phyloP scores from a whole-genome alignment of 2,888 invertebrate species.

The Sinohyriopsis cumingii region DNA sequence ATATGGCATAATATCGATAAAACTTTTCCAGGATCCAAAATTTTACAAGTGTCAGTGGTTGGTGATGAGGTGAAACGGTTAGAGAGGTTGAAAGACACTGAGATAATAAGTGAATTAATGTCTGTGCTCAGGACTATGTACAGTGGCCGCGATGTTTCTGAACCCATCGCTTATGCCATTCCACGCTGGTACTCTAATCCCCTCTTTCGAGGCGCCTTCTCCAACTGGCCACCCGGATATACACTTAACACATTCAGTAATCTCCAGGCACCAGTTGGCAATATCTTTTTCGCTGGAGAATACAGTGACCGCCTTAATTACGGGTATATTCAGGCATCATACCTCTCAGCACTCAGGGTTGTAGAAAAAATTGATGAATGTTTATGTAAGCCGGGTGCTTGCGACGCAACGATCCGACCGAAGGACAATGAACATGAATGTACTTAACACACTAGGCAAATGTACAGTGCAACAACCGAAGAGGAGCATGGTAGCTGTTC shows the following conservation, averaged over 20 bases:
- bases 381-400: not conserved
- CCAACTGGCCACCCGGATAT: constrained; percentile 27
- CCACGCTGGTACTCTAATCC: constrained; percentile 24
- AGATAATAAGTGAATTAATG: constrained; percentile 21
- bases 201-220: constrained; percentile 20
- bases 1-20: constrained; percentile 26
- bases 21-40: constrained; percentile 22
- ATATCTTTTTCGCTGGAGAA: constrained; percentile 35
- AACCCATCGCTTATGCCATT: constrained; percentile 10
- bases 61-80: constrained; percentile 24
- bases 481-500: too few species aligned
- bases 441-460: too few species aligned
- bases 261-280: constrained; percentile 22
- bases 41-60: constrained; percentile 20
- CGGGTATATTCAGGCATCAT: constrained; percentile 29
- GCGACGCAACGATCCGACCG: not conserved
- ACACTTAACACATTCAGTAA: constrained; percentile 9
- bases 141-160: constrained; percentile 3
- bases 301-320: constrained; percentile 13
- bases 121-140: constrained; percentile 19
- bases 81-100: constrained; percentile 11
- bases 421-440: not conserved
- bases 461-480: too few species aligned
- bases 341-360: constrained; percentile 3
- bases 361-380: not conserved